Conservation (phyloP, 2,113 vertebrate genomes). For the Siniperca knerii region DNA sequence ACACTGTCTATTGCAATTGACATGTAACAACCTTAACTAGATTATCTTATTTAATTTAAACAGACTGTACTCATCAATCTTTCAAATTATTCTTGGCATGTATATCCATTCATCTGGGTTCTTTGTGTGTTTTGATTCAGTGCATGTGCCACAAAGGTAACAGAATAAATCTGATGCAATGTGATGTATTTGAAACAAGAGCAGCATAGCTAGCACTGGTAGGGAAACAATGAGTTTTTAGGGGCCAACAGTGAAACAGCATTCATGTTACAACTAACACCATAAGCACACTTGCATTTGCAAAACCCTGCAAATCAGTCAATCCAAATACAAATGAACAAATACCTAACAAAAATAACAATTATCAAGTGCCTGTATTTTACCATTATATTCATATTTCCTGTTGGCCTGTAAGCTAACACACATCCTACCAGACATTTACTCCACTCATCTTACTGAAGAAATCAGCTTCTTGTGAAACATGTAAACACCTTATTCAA, state of each 20-base stretch:
- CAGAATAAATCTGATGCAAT: neutral
- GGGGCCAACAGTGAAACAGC: neutral
- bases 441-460: neutral
- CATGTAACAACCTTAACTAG: slow-evolving; percentile 3
- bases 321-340: slow-evolving; percentile 13
- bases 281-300: neutral
- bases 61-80: slow-evolving; percentile 7
- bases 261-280: neutral
- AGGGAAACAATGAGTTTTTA: neutral
- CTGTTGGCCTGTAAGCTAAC: neutral
- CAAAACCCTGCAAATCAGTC: neutral
- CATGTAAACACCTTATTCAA: neutral
- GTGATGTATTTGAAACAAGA: slow-evolving; percentile 21
- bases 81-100: slow-evolving; percentile 26
- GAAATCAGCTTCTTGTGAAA: neutral
- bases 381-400: neutral
- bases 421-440: neutral
- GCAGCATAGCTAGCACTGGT: neutral
- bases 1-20: neutral
- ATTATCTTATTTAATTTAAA: slow-evolving; percentile 11
- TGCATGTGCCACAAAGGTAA: slow-evolving; percentile 10
- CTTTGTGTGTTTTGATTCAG: slow-evolving; percentile 31
- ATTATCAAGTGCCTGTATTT: neutral
- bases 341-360: neutral
- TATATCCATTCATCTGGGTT: slow-evolving; percentile 17